Evolutionary conservation across 2,113 vertebrate species (phyloP), one percentile per base, ranked within the genome.

Genomic region (Pangasianodon hypophthalmus): DNA sequence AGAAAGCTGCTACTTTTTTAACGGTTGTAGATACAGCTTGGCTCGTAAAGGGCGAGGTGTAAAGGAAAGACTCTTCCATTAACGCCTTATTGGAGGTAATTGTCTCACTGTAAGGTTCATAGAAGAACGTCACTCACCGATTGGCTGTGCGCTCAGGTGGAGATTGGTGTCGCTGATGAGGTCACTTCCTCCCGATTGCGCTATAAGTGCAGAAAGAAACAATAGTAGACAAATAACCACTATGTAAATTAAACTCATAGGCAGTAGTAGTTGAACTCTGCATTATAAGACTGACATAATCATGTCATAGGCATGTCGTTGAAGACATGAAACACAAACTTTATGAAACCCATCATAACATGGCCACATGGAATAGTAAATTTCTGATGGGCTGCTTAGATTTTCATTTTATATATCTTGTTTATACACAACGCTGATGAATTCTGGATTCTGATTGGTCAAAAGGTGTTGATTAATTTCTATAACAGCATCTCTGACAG

Each of bases 121-220:
- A 87, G 69, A 86, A 29, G 89, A 67, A 88, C 77, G 19, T 60
- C n/a, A 91, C 75, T 90, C 58, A 92, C 90, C 89, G 54, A 60
- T 69, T 32, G 50, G 62, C 16, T 81, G 86, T 18, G 82, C 14
- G 48, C 60, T 86, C 77, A 50, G 44, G 50, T 82, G 44, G 11
- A 75, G 58, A 41, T 58, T 2, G 13, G 32, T 41, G 48, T 44
- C 54, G 37, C 44, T 44, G 64, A 48, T 82, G 50, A 87, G 48
- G 41, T 84, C 80, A 73, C 48, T 87, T 85, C 80, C 56, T 52
- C 87, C 86, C 16, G 60, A 46, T 32, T 69, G 46, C 29, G 48
- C 60, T 24, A 37, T 11, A 58, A 56, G 92, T 11, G 46, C 37
- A 73, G 71, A 50, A 58, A 44, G 26, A 67, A 44, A 37, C 13